These are phyloP conservation scores for Gasterosteus aculeatus DNA, from an alignment of 2,113 vertebrate genomes.

Conservation along the genomic window DNA sequence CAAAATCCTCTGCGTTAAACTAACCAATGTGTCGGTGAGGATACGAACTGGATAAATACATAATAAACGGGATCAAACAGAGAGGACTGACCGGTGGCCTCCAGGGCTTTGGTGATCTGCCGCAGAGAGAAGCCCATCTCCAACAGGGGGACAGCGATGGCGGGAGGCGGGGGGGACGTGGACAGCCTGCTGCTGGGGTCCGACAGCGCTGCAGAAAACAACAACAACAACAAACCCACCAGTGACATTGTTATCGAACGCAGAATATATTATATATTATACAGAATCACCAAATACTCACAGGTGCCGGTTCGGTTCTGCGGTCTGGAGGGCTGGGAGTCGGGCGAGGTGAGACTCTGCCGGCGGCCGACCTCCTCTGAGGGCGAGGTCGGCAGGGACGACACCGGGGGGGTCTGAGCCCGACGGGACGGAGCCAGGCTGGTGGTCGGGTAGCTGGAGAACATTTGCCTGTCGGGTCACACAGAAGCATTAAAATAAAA, in stretches of 20 bases:
- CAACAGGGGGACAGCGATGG: constrained; percentile 94
- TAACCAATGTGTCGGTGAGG: neutral
- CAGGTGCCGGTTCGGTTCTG: constrained; percentile 88
- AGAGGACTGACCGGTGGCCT: constrained; percentile 89
- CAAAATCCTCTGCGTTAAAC: neutral
- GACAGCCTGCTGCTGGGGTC: constrained; percentile 97
- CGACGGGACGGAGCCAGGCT: constrained; percentile 90
- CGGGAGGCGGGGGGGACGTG: constrained; percentile 95
- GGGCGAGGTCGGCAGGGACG: constrained; percentile 94
- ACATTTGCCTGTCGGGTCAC: constrained; percentile 91
- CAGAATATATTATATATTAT: too few relatives aligned
- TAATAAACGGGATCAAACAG: neutral
- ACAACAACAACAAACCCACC: neutral
- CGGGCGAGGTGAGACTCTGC: constrained; percentile 96
- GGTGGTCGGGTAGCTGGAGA: constrained; percentile 97
- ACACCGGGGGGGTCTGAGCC: constrained; percentile 95
- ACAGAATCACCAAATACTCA: constrained; percentile 37
- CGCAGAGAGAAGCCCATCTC: constrained; percentile 98
- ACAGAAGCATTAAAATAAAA: neutral
- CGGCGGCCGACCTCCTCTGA: constrained; percentile 94
- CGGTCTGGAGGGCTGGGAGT: constrained; percentile 89
- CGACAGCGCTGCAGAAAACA: constrained; percentile 85
- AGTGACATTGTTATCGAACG: neutral
- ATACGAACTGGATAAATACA: neutral
- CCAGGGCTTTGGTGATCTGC: constrained; percentile 97